Conservation (phyloP, 2,888 invertebrate species). For the Temnothorax rugatulus region DNA sequence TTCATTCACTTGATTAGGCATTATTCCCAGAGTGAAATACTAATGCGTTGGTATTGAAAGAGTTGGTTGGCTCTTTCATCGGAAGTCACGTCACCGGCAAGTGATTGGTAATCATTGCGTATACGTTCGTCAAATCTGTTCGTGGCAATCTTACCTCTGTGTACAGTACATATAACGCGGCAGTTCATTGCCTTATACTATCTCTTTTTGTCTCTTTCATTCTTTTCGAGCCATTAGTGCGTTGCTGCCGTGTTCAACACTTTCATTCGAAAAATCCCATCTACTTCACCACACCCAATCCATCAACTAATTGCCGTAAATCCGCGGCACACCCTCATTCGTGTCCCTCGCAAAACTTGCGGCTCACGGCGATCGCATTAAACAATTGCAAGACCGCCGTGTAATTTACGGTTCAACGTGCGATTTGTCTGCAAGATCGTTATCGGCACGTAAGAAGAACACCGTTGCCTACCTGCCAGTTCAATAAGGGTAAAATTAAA, state of each 20-base stretch:
- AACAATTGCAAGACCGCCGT: conserved; percentile 35
- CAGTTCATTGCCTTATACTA: conserved; percentile 60
- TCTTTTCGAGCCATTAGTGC: conserved; percentile 42
- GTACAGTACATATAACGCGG: not conserved
- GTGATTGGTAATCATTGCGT: conserved; percentile 63
- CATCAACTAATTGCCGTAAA: conserved; percentile 82
- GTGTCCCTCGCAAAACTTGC: conserved; percentile 45
- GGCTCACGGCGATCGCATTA: conserved; percentile 46
- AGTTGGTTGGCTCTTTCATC: conserved; percentile 16
- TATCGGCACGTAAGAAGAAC: conserved; percentile 26
- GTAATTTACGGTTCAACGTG: conserved; percentile 40
- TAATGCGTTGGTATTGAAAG: conserved; percentile 44
- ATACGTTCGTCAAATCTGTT: conserved; percentile 62
- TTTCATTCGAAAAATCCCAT: conserved; percentile 64
- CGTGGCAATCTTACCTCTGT: conserved; percentile 51
- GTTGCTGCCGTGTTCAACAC: conserved; percentile 43
- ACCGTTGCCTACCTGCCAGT: not conserved
- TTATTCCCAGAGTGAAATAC: not conserved
- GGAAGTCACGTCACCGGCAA: conserved; percentile 60
- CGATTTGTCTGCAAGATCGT: conserved; percentile 15
- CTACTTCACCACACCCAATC: conserved; percentile 78
- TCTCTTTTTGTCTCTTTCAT: conserved; percentile 50
- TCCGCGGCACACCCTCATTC: conserved; percentile 70
- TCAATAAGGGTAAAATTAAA: conserved; percentile 4
- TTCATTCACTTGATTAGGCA: not conserved